A percentile compares a stretch with the other conserved stretches of the same genome.
These are phyloP conservation scores for Cynoglossus semilaevis DNA, from an alignment of 2,113 vertebrate genomes.

Conservation along the genomic window DNA sequence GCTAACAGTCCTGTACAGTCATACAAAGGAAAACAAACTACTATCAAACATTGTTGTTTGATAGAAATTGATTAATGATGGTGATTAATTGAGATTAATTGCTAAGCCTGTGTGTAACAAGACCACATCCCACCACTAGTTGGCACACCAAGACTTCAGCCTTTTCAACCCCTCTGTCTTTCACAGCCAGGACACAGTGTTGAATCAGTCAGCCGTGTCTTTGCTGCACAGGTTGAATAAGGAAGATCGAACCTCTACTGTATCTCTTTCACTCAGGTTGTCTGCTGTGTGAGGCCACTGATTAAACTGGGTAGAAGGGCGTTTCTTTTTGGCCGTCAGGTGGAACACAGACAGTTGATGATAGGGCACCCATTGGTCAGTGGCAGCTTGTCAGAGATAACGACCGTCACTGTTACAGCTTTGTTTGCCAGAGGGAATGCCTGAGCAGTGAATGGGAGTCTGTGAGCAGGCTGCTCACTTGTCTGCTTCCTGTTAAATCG, in stretches of 20 bases:
- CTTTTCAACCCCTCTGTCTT: slow-evolving; percentile 14
- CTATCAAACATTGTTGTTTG: no score
- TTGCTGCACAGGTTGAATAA: neutral
- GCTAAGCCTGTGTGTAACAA: no score
- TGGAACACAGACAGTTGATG: slow-evolving; percentile 21
- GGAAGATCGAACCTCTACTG: slow-evolving; percentile 1
- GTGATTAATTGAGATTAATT: no score
- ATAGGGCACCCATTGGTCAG: slow-evolving; percentile 32
- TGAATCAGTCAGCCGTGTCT: slow-evolving; percentile 28
- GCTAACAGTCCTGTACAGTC: no score
- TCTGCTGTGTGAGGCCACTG: slow-evolving; percentile 8
- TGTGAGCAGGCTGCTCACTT: slow-evolving; percentile 16
- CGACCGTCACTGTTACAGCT: slow-evolving; percentile 26
- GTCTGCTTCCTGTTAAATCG: neutral
- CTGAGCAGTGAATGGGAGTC: slow-evolving; percentile 14
- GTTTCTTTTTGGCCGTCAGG: slow-evolving; percentile 32
- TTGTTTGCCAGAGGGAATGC: slow-evolving; percentile 23
- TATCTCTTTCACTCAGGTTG: slow-evolving; percentile 18
- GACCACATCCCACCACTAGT: no score
- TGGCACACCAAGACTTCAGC: no score
- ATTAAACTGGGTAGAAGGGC: slow-evolving; percentile 11
- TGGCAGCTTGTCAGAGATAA: slow-evolving; percentile 53
- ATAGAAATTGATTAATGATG: no score
- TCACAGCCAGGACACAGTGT: slow-evolving; percentile 6
- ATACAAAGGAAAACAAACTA: no score